These are phyloP conservation scores for Amphiura filiformis DNA, from an alignment of 35 echinoderm and acorn worm genomes.

Conservation along the genomic window DNA sequence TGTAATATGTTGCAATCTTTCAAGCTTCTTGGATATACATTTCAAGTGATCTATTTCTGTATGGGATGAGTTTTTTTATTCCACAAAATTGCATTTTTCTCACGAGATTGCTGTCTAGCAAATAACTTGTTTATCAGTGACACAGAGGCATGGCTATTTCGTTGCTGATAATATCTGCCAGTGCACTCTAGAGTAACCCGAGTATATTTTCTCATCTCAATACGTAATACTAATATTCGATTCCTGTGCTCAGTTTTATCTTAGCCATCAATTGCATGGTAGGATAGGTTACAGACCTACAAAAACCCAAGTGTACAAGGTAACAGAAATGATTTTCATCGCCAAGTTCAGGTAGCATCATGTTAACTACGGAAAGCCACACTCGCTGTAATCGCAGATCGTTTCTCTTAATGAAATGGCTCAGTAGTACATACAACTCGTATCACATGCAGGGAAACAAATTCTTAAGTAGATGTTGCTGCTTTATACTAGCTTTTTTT, in stretches of 20 bases:
- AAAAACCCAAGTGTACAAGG: not conserved
- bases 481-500: too few relatives aligned
- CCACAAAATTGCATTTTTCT: too few relatives aligned
- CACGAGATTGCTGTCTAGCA: too few relatives aligned
- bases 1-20: too few relatives aligned
- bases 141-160: not conserved
- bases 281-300: not conserved
- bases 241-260: not conserved
- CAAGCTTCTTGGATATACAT: too few relatives aligned
- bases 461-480: too few relatives aligned
- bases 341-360: not conserved
- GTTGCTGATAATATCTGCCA: not conserved
- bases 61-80: too few relatives aligned
- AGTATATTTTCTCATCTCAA: not conserved
- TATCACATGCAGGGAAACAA: too few relatives aligned
- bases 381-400: not conserved
- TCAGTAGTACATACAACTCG: not conserved
- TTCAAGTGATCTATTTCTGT: too few relatives aligned
- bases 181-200: not conserved
- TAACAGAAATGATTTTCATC: not conserved
- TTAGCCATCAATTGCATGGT: not conserved
- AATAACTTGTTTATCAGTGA: too few relatives aligned
- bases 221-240: not conserved
- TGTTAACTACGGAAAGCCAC: not conserved
- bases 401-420: slow-evolving; percentile 6